These are phyloP conservation scores for Drosophila carrolli DNA, from an alignment of 1,140 invertebrate genomes.

Conservation along the genomic window DNA sequence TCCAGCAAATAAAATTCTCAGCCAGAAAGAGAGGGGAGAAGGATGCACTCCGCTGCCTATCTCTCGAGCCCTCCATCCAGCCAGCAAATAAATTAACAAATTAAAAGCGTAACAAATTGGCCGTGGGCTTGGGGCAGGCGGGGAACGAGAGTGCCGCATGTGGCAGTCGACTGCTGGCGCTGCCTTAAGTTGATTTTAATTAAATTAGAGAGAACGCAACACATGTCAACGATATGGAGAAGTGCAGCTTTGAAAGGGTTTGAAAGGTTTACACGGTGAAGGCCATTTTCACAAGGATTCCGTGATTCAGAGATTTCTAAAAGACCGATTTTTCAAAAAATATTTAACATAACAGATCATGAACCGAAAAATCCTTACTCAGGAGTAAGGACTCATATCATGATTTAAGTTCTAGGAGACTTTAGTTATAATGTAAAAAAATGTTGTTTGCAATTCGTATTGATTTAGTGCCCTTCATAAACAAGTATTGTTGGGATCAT, in stretches of 20 bases:
- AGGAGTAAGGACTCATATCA: too few species aligned
- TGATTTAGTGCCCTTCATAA: too few species aligned
- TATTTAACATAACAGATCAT: too few species aligned
- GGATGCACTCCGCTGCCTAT: conserved; percentile 16
- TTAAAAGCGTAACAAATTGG: conserved; percentile 81
- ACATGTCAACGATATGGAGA: conserved; percentile 64
- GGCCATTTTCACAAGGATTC: too few species aligned
- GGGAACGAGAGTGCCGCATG: conserved; percentile 39
- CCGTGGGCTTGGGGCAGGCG: conserved; percentile 25
- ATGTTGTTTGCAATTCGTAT: too few species aligned
- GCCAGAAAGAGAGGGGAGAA: not conserved
- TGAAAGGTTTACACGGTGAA: too few species aligned
- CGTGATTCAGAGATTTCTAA: too few species aligned
- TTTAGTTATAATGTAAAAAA: too few species aligned
- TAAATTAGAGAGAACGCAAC: conserved; percentile 68
- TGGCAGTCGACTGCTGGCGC: conserved; percentile 30
- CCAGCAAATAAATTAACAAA: conserved; percentile 80
- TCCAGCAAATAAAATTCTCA: conserved; percentile 52
- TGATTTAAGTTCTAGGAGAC: too few species aligned
- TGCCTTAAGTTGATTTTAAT: conserved; percentile 78
- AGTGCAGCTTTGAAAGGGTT: conserved; percentile 1
- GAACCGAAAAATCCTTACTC: too few species aligned
- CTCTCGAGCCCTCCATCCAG: conserved; percentile 23
- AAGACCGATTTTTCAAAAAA: too few species aligned
- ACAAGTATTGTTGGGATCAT: too few species aligned